These are phyloP conservation scores for Spondyliosoma cantharus DNA, from an alignment of 2,797 vertebrate genomes.

Conservation along the genomic window DNA sequence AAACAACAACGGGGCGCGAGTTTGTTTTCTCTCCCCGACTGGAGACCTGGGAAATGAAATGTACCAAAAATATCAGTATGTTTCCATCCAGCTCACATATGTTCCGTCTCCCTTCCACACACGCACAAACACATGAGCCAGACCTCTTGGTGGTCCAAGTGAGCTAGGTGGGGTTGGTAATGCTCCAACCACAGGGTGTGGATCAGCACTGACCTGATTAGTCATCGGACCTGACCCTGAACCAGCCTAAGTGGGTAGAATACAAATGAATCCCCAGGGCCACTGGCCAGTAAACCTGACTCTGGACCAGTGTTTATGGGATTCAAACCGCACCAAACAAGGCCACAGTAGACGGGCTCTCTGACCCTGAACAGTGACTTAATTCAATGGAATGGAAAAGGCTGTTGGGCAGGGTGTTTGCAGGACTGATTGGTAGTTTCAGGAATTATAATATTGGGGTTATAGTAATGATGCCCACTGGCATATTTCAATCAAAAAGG, in stretches of 20 bases:
- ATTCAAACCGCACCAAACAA: constrained; percentile 71
- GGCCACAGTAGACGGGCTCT: constrained; percentile 62
- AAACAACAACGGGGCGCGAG: constrained; percentile 59
- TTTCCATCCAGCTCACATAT: constrained; percentile 42
- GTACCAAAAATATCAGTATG: constrained; percentile 47
- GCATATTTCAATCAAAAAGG: constrained; percentile 32
- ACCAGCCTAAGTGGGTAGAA: constrained; percentile 65
- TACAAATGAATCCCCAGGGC: constrained; percentile 75
- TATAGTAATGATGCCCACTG: constrained; percentile 39
- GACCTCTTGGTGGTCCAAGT: constrained; percentile 63
- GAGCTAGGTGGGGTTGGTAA: constrained; percentile 64
- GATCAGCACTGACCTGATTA: constrained; percentile 74
- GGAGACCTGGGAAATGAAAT: constrained; percentile 48
- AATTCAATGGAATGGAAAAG: constrained; percentile 49
- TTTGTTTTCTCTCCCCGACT: constrained; percentile 46
- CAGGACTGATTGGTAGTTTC: constrained; percentile 47
- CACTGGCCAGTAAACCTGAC: constrained; percentile 75
- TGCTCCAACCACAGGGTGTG: constrained; percentile 68
- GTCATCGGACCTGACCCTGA: constrained; percentile 76
- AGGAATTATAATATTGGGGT: constrained; percentile 48
- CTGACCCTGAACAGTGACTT: constrained; percentile 70
- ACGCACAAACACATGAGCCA: constrained; percentile 24
- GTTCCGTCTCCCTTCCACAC: constrained; percentile 45
- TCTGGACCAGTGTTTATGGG: constrained; percentile 74
- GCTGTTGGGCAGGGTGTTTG: constrained; percentile 54